Percentiles rank a stretch among this genome's conserved stretches.
Evolutionary conservation across 2,797 vertebrate genomes (phyloP).

Genomic region (Columba guinea): DNA sequence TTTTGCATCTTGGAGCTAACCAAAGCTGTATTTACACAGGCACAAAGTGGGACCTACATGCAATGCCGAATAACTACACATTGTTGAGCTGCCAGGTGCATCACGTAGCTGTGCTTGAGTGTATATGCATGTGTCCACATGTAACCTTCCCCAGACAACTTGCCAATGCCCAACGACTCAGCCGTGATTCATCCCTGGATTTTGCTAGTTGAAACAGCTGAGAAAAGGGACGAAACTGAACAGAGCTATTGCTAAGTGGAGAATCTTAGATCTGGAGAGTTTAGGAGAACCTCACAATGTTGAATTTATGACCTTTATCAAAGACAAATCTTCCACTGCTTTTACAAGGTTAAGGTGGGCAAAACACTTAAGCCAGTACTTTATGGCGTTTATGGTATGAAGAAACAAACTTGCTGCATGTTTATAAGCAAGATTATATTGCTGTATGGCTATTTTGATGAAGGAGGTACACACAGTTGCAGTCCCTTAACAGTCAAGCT

Average conservation of each 20-base stretch:
- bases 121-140: fast-evolving
- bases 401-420: neutral
- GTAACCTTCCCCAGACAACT: neutral
- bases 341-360: neutral
- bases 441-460: neutral
- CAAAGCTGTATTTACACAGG: neutral
- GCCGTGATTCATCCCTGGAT: neutral
- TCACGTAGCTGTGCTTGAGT: neutral
- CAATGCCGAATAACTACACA: neutral
- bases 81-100: neutral
- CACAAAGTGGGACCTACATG: neutral
- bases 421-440: neutral
- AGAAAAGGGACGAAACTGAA: neutral
- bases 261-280: neutral
- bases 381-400: neutral
- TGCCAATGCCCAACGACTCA: fast-evolving
- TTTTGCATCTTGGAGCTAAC: neutral
- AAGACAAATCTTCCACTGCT: neutral
- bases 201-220: neutral
- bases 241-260: neutral
- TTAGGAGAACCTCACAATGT: neutral
- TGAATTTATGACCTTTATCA: neutral
- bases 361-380: neutral
- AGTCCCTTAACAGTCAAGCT: neutral
- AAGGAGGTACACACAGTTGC: neutral